Base-by-base conservation (phyloP, 1,140 invertebrate species). In the Nautilus pompilius region DNA sequence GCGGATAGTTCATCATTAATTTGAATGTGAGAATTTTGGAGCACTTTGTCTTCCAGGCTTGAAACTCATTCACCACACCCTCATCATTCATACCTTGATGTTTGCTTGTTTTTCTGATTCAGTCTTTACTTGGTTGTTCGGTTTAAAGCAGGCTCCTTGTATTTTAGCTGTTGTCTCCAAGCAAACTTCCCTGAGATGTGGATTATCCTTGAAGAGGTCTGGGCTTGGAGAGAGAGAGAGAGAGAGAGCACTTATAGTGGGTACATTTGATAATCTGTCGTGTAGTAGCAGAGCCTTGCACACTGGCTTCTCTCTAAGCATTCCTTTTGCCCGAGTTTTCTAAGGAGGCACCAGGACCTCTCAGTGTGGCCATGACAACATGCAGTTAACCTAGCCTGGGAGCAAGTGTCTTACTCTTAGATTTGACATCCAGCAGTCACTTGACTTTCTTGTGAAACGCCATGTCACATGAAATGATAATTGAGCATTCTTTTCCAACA, bases 381-480 rank as follows among this genome's bases (percentile, higher is more conserved):
- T 72, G 70, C 41, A 72, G 63, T 49, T 72, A 55, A 24, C 62
- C 61, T 3, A 72, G 62, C 61, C 65, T 63, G 13, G 65, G 60
- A 28, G 60, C 1, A 63, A 69, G 56, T 62, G 29, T 58, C 63
- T 58, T 68, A 15, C 66, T 54, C 58, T 58, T 26, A 56, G 60
- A 30, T 59, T 26, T 32, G 15, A 29, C 32, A 59, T 59, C 57
- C 17, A 59, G 32, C 36, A 59, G 2, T 29, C 45, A 36, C 0
- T 45, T 1, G 24, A 20, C 55, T 20, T 57, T 17, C 22, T 29
- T 13, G 65, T 69, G 60, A 61, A 41, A 60, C 61, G 34, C 60
- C 61, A 60, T 68, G 58, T 24, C 57, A 57, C 61, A 56, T 58
- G 22, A 48, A 41, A 56, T 68, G 60, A n/a, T 60, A 57, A 20